Conservation (phyloP, 2,888 invertebrate genomes). For the Lochmaea crataegi region DNA sequence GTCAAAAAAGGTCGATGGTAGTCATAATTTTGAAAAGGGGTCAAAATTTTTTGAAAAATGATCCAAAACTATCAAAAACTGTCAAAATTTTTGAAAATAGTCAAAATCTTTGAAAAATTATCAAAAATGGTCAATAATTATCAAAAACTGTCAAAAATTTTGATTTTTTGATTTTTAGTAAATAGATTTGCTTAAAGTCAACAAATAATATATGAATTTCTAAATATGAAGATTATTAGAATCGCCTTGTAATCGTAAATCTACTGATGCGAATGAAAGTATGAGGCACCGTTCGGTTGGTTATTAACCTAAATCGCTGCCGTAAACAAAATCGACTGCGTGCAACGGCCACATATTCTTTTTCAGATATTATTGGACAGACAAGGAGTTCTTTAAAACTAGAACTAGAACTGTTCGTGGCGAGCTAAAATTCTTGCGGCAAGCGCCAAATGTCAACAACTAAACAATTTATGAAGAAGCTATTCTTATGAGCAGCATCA, state of each 20-base stretch:
- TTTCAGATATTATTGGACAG: constrained; percentile 2
- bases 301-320: constrained; percentile 33
- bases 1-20: no score
- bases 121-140: no score
- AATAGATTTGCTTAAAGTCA: no score
- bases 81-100: no score
- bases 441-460: constrained; percentile 3
- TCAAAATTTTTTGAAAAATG: no score
- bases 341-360: constrained; percentile 5
- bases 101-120: no score
- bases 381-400: constrained; percentile 17
- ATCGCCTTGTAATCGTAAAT: constrained; percentile 11
- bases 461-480: background rate
- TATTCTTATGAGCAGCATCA: background rate
- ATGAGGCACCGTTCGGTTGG: constrained; percentile 33
- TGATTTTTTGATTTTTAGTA: no score
- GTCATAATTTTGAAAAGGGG: no score
- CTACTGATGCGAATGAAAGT: constrained; percentile 35
- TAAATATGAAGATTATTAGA: background rate
- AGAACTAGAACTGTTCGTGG: constrained; percentile 14
- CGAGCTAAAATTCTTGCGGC: constrained; percentile 6
- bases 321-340: constrained; percentile 30
- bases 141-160: no score
- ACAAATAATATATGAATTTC: no score
- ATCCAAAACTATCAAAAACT: no score